Evolutionary conservation across 2,888 invertebrate genomes (phyloP), one percentile per base, ranked within the genome.

Genomic region (Tinea semifulvella): DNA sequence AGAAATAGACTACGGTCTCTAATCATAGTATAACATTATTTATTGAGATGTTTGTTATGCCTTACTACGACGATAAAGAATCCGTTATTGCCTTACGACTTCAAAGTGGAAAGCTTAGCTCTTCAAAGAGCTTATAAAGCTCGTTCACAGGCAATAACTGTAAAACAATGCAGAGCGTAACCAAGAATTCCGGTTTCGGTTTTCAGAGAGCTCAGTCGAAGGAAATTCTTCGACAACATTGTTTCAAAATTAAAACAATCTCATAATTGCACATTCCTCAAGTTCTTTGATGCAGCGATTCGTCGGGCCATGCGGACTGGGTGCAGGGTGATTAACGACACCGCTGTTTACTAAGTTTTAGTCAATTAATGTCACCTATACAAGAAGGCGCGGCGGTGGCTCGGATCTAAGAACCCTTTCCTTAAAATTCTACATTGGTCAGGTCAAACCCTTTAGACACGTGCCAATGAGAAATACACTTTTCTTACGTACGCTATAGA

Each of bases 221-320:
- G 71, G 63, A 68, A 71, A 76, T 77, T 77, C 76, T 76, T 76
- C 61, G 63, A 59, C 68, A 76, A 76, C 77, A 76, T 76, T 79
- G 80, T 80, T 79, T 71, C 73, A 67, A 77, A 79, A 79, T 79
- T 79, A 77, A 79, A 79, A 80, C 79, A 77, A 80, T 76, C 77
- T 79, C 73, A 76, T 79, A 77, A 80, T 80, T 77, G 77, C 77
- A 76, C 74, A 79, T 80, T 79, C 79, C 67, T 64, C 49, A 68
- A 74, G 68, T 74, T 75, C 72, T 77, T 77, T 76, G 76, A 75
- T 75, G 77, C 76, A 74, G 70, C 68, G 18, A 35, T 18, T 18
- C 18, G 35, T 31, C 17, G 16, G 10, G 5, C 28, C 18, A 6
- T 7, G 43, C 11, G 20, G 19, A 26, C 18, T 3, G 13, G 40